Evolutionary conservation across 2,888 invertebrate genomes (phyloP).

Genomic region (Lymantria monacha): DNA sequence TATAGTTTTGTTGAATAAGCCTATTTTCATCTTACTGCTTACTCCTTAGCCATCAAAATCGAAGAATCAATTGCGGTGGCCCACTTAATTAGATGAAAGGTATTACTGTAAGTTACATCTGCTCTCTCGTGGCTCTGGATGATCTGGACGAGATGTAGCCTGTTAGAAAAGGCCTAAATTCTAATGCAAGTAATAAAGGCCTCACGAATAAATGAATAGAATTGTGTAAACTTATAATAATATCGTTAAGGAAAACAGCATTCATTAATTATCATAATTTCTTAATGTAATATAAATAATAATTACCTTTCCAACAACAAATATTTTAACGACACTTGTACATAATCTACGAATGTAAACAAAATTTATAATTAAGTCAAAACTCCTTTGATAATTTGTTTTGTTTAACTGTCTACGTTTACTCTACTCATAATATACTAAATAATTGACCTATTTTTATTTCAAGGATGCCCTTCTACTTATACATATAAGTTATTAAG

Average conservation of each 20-base stretch:
- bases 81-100: too few relatives aligned
- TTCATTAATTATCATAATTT: not conserved
- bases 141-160: too few relatives aligned
- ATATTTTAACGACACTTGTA: slow-evolving; percentile 18
- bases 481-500: too few relatives aligned
- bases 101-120: too few relatives aligned
- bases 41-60: too few relatives aligned
- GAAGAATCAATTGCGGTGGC: too few relatives aligned
- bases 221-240: not conserved
- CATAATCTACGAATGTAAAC: slow-evolving; percentile 14
- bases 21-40: too few relatives aligned
- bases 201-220: too few relatives aligned
- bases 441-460: slow-evolving; percentile 2
- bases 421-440: slow-evolving; percentile 14
- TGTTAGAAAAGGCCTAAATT: too few relatives aligned
- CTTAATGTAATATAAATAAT: not conserved
- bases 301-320: not conserved
- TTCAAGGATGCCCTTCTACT: not conserved
- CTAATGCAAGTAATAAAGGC: too few relatives aligned
- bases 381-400: slow-evolving; percentile 7
- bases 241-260: not conserved
- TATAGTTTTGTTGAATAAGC: too few relatives aligned
- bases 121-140: too few relatives aligned
- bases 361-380: slow-evolving; percentile 1
- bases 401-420: slow-evolving; percentile 25